Base-by-base conservation (phyloP, 1,140 invertebrate species). In the Cherax quadricarinatus region DNA sequence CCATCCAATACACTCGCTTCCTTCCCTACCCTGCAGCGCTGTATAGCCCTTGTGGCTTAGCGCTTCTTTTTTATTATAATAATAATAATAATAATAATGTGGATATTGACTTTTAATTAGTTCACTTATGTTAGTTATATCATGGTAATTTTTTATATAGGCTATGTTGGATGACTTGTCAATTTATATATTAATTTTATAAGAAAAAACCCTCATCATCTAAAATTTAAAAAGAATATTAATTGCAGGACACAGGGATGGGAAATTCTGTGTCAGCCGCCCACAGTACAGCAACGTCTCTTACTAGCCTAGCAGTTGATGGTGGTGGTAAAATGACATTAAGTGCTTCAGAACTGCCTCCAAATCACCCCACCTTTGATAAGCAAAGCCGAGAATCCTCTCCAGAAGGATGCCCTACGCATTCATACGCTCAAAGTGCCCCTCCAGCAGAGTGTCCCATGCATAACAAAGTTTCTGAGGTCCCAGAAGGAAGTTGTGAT, bases 261-360 rank as follows among this genome's bases (percentile, higher is more conserved):
- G 90, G 89, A 21, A 91, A 91, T 21, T 86, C 75, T 14, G 79
- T 91, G 16, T 87, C 90, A n/a, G 90, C 90, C n/a, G 90, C 90
- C 18, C 84, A 91, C 18, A 85, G 57, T 48, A 86, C 90, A 16
- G 90, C 90, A 30, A 91, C 84, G 51, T 66, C 82, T 51, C 70
- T 91, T n/a, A 91, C 90, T 14, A 87, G 84, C 41, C 21, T 81
- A 53, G 84, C 75, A 18, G 18, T 85, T 51, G 82, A 82, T 51
- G 73, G 75, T 10, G 53, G 51, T 24, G 53, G 53, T 14, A 12
- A n/a, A 21, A 48, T 16, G 4, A 66, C 62, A 21, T 66, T 81
- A 2, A 62, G 53, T 66, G 60, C 85, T 1, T 86, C 83, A 66
- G 70, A 91, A n/a, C 62, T 91, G 10, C 48, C 85, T 24, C 78